A percentile compares a stretch with the other conserved stretches of the same genome.
These are phyloP conservation scores for Drosophila repletoides DNA, from an alignment of 1,140 invertebrate genomes.

Conservation along the genomic window DNA sequence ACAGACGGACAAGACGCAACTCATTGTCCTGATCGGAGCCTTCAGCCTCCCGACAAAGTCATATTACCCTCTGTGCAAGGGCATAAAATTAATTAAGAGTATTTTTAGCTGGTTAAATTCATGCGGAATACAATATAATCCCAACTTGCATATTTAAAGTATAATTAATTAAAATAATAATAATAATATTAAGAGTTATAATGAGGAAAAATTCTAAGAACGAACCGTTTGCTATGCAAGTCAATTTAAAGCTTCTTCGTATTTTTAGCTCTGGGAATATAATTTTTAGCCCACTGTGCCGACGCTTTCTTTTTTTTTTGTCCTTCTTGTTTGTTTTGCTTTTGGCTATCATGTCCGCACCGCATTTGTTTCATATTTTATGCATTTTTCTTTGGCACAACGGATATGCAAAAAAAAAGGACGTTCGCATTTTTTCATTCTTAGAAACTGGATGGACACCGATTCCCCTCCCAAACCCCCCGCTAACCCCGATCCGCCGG, in stretches of 20 bases:
- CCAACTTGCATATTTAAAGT: too few relatives aligned
- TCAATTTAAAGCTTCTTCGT: not conserved
- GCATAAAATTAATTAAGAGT: too few relatives aligned
- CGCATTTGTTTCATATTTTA: slow-evolving; percentile 73
- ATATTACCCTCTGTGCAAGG: too few relatives aligned
- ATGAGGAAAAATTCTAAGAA: too few relatives aligned
- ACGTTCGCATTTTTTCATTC: slow-evolving; percentile 30
- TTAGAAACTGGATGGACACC: not conserved
- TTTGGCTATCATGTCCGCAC: slow-evolving; percentile 49
- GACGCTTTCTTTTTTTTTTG: not conserved
- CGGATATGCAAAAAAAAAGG: slow-evolving; percentile 60
- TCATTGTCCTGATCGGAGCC: too few relatives aligned
- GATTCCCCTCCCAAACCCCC: not conserved
- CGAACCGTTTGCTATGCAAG: too few relatives aligned
- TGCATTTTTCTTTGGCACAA: slow-evolving; percentile 45
- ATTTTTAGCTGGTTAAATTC: too few relatives aligned
- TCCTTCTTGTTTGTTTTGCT: not conserved
- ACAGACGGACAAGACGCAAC: too few relatives aligned
- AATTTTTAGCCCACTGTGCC: slow-evolving; percentile 35
- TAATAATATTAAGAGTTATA: too few relatives aligned
- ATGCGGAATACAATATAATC: too few relatives aligned
- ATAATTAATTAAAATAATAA: too few relatives aligned
- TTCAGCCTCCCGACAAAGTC: too few relatives aligned
- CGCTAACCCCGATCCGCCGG: not conserved
- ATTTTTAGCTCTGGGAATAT: not conserved